A percentile compares a stretch with the other conserved stretches of the same genome.
phyloP scores from a whole-genome alignment of 2,113 vertebrate species.

The Athene cunicularia region DNA sequence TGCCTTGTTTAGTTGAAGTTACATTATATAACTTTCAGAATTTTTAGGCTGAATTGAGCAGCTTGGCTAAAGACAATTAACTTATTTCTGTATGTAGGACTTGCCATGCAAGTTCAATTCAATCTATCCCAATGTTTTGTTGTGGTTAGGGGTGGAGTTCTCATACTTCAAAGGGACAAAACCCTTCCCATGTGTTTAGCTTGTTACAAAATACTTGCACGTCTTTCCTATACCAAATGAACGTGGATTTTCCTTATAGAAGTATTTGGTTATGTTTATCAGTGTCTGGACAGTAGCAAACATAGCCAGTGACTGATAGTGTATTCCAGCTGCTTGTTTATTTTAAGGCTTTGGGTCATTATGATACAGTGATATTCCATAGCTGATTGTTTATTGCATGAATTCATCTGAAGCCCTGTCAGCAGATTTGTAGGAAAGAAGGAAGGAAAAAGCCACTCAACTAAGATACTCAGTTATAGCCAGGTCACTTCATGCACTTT shows the following conservation, averaged over 20 bases:
- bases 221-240: neutral
- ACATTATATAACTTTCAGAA: neutral
- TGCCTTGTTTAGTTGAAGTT: neutral
- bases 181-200: neutral
- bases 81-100: neutral
- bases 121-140: neutral
- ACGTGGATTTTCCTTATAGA: neutral
- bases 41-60: neutral
- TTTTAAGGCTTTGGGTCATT: neutral
- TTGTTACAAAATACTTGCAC: neutral
- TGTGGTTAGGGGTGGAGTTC: neutral
- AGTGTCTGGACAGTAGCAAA: neutral
- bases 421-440: neutral
- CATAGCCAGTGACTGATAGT: neutral
- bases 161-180: neutral
- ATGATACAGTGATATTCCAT: neutral
- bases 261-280: neutral
- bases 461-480: neutral
- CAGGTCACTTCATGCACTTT: neutral
- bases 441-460: neutral
- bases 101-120: neutral
- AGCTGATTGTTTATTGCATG: neutral
- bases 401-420: neutral
- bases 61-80: neutral
- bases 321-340: neutral